Evolutionary conservation across 2,888 invertebrate genomes (phyloP), one percentile per base, ranked within the genome.

Genomic region (Hirudinaria manillensis): DNA sequence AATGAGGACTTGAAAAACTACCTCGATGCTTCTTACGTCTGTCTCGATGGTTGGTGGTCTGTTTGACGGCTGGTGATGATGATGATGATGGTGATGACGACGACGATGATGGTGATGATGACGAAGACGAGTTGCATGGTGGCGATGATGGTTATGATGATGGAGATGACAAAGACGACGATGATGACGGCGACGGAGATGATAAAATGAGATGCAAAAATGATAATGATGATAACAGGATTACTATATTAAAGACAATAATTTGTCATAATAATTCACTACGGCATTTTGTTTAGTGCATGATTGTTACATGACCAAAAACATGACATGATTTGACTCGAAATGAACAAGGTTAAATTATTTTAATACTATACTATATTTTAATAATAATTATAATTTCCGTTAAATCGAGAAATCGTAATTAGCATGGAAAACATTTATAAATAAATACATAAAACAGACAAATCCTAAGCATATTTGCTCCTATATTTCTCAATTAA

Each of bases 1-100:
- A 77, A 76, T 34, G 77, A 77, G 61, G 77, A 77, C 53, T 71
- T 77, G 34, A 77, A 77, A 76, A 72, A 67, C 24, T 77, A 76
- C 72, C 76, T 77, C 13, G 76, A 77, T 65, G 74, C 77, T 7
- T 29, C 56, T 2, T 77, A 77, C 38, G 53, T 68, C 34, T 77
- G 77, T 56, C 55, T 76, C 2, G 32, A 56, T 56, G 77, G 77
- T 77, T 19, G 29, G 70, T 70, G 27, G 13, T 45, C 45, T 7
- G 3, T 45, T 45, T 45, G 10, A 16, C n/a, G n/a, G 36, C 1
- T 68, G 70, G 3, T 21, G 70, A 32, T 32, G 56, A 53, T 29
- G 29, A 51, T 55, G 45, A 0, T 51, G n/a, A 72, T 72, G 45
- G 56, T 72, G 72, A 27, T 29, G 29, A 72, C 27, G 72, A 72